These are phyloP conservation scores for Sycobia sp. DNA, from an alignment of 1,140 invertebrate species.

Conservation along the genomic window DNA sequence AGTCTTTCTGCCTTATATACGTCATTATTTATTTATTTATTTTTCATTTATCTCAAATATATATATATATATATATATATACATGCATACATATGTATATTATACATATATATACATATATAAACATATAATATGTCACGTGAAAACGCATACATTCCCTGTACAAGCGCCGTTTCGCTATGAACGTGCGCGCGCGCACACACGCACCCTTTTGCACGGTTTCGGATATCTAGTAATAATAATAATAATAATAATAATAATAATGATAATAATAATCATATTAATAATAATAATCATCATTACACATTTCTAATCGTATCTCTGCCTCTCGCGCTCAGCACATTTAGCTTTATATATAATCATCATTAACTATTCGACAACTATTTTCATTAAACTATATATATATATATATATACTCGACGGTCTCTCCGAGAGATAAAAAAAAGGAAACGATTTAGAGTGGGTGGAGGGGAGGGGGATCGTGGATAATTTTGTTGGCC, in stretches of 20 bases:
- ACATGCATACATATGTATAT: constrained; percentile 7
- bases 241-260: too few relatives aligned
- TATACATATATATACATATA: constrained; percentile 13
- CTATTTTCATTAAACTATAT: constrained; percentile 36
- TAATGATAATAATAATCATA: too few relatives aligned
- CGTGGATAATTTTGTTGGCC: too few relatives aligned
- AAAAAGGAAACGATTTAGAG: constrained; percentile 25
- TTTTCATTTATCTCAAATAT: too few relatives aligned
- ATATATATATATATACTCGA: too few relatives aligned
- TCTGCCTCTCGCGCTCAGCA: constrained; percentile 2
- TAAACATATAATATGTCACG: constrained; percentile 13
- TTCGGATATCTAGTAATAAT: too few relatives aligned
- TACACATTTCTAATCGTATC: too few relatives aligned
- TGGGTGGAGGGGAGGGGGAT: background rate
- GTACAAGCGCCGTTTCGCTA: constrained; percentile 35
- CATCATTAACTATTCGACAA: constrained; percentile 32
- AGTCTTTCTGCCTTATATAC: background rate
- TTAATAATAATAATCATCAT: too few relatives aligned
- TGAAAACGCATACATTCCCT: constrained; percentile 38
- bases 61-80: background rate
- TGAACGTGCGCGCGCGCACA: background rate
- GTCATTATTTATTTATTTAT: background rate
- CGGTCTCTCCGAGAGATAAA: constrained; percentile 32
- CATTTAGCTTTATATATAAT: constrained; percentile 12
- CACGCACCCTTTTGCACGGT: background rate